Base-by-base conservation (phyloP, 2,113 vertebrate species). In the Menidia beryllina region DNA sequence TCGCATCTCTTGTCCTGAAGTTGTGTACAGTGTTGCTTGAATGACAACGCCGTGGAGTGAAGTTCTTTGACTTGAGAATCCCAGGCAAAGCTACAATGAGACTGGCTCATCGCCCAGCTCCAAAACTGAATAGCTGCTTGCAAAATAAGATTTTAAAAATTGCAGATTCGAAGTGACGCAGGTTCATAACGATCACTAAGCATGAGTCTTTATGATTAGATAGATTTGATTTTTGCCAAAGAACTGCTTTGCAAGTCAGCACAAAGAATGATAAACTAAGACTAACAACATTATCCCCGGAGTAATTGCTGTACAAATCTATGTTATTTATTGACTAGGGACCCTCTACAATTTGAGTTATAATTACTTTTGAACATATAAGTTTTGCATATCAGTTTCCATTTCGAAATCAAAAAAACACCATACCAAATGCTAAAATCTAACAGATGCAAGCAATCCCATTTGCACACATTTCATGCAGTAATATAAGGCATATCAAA, bases 11-110 rank as follows among this genome's bases (percentile, higher is more conserved):
- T 67, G 84, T 89, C 74, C 78, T 82, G 79, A 92, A 83, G 77
- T 92, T 86, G 83, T 89, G 90, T 89, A 90, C 81, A 86, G 84
- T 88, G 87, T 86, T 91, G 85, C 89, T 90, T 91, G 79, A 88
- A 69, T 56, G 74, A 83, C 67, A 85, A 86, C 83, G 87, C 87
- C 90, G 91, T 89, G 82, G 84, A 86, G 72, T 79, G 73, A 81
- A 73, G 72, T 62, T 86, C 79, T 89, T 75, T 87, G 82, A 89
- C 83, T 75, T 75, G 77, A 84, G 79, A 91, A 86, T 87, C 86
- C 82, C 84, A 81, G 78, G 86, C 62, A 54, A 57, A 79, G 84
- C 72, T 81, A 82, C 72, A 77, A 69, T 72, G 73, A 82, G 71
- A 69, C 59, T 39, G 52, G 58, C 62, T 81, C 81, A 60, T 23